Conservation (phyloP, 2,888 invertebrate genomes). For the Dichetophora obliterata region DNA sequence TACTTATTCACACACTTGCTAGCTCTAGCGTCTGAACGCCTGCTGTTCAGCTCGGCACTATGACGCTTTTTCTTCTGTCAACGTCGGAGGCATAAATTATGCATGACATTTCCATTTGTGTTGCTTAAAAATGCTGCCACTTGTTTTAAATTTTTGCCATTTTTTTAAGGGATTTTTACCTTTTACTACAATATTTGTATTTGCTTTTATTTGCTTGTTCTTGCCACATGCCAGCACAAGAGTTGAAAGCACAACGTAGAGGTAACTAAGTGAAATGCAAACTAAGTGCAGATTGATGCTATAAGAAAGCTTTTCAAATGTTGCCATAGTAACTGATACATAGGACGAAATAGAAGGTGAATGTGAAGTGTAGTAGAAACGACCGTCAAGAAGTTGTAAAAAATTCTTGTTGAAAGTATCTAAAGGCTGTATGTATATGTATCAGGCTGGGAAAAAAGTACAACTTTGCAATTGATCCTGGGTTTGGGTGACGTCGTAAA, state of each 20-base stretch:
- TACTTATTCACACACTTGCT: conserved; percentile 46
- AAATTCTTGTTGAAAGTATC: no score
- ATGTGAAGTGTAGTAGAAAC: no score
- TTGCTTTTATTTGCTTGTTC: no score
- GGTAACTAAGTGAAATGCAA: conserved; percentile 1
- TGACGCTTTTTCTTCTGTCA: conserved; percentile 27
- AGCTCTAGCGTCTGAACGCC: conserved; percentile 1
- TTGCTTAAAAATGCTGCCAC: conserved; percentile 40
- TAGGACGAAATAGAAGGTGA: no score
- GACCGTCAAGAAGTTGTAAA: no score
- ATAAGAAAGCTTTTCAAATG: no score
- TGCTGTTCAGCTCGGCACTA: not conserved
- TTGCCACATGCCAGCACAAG: conserved; percentile 8
- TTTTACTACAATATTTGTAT: not conserved
- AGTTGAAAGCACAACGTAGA: not conserved
- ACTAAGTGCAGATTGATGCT: not conserved
- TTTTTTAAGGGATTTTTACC: not conserved
- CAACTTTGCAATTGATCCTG: not conserved
- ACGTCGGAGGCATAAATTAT: conserved; percentile 50
- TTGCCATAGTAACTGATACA: no score
- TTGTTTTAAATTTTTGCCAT: conserved; percentile 14
- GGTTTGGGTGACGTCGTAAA: not conserved
- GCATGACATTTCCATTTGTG: conserved; percentile 53
- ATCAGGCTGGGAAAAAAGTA: not conserved
- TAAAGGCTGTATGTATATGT: no score